Evolutionary conservation across 2,797 vertebrate species (phyloP).

Genomic region (Enteromius trimaculatus): DNA sequence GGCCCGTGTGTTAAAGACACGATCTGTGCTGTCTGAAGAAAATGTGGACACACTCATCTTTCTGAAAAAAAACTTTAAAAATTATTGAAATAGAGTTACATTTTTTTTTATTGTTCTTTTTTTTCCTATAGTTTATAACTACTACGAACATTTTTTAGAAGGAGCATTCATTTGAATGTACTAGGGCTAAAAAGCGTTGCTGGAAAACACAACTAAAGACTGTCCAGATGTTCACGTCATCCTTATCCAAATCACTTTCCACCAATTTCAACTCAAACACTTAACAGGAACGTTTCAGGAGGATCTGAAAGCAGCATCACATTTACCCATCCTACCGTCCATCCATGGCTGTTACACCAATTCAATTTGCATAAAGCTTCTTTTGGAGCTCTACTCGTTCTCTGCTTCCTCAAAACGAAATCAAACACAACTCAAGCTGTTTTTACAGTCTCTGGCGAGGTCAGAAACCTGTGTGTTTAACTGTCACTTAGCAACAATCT

Average conservation of each 20-base stretch:
- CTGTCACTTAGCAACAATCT: constrained; percentile 40
- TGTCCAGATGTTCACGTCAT: neutral
- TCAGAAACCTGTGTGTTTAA: constrained; percentile 31
- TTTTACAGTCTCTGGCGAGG: neutral
- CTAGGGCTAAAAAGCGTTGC: neutral
- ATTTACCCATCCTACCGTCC: neutral
- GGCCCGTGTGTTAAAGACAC: no score
- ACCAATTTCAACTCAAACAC: neutral
- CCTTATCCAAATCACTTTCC: neutral
- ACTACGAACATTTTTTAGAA: no score
- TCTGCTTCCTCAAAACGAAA: neutral
- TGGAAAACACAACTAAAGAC: neutral
- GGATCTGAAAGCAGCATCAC: neutral
- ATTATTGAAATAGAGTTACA: no score
- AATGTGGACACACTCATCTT: no score
- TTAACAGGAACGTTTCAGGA: neutral
- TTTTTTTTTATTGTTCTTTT: no score
- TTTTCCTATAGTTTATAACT: no score
- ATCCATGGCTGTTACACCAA: neutral
- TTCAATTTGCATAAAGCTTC: neutral
- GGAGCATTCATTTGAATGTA: neutral
- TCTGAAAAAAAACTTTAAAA: no score
- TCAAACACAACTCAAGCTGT: neutral
- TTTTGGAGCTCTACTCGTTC: neutral
- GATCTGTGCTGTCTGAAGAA: no score